Evolutionary conservation across 2,797 vertebrate species (phyloP).

Genomic region (Micropoecilia bifurca): DNA sequence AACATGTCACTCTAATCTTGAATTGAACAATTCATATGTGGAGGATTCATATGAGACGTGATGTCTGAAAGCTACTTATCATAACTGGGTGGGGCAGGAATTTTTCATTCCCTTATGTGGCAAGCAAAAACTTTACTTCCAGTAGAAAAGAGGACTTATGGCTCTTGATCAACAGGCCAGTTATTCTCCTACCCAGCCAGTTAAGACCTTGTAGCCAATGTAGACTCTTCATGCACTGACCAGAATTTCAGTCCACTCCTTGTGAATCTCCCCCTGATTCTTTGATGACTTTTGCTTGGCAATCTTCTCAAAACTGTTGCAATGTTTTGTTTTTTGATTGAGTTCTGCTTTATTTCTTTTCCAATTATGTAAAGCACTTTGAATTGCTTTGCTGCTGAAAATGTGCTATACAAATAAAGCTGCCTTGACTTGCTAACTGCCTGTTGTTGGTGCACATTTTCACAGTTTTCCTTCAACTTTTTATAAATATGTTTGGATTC

Average conservation of each 20-base stretch:
- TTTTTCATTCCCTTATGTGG: background rate
- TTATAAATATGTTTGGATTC: background rate
- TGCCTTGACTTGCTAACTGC: background rate
- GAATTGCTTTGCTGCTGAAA: background rate
- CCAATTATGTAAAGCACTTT: background rate
- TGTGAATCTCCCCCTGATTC: background rate
- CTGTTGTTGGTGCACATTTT: background rate
- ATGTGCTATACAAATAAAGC: background rate
- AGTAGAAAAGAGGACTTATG: background rate
- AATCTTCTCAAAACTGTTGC: background rate
- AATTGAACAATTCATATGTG: background rate
- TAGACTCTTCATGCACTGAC: background rate
- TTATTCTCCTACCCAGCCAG: background rate
- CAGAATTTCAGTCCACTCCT: background rate
- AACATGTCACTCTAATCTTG: background rate
- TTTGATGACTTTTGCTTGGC: background rate
- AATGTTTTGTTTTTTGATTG: background rate
- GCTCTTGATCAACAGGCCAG: background rate
- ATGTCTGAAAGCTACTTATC: background rate
- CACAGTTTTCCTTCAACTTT: background rate
- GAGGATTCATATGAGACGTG: background rate
- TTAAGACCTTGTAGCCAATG: background rate
- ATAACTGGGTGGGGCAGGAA: background rate
- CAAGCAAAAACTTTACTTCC: background rate
- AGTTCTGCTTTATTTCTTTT: background rate